These are phyloP conservation scores for Ametastegia equiseti DNA, from an alignment of 2,888 invertebrate genomes.

Conservation along the genomic window DNA sequence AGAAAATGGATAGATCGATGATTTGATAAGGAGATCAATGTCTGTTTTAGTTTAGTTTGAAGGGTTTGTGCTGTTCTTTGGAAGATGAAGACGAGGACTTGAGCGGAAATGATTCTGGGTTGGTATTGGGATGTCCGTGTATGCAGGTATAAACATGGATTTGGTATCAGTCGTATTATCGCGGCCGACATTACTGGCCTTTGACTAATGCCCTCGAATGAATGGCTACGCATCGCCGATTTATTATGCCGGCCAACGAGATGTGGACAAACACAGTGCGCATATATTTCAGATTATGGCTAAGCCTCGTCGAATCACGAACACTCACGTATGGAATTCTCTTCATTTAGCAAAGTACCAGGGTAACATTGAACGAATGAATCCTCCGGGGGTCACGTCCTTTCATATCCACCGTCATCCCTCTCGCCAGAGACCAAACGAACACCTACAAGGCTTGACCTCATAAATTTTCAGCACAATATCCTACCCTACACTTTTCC, in stretches of 20 bases:
- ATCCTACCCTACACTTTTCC: not conserved
- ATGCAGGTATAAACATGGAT: slow-evolving; percentile 45
- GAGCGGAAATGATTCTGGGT: slow-evolving; percentile 56
- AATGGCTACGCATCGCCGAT: slow-evolving; percentile 75
- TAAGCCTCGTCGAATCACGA: slow-evolving; percentile 50
- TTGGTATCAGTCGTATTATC: slow-evolving; percentile 74
- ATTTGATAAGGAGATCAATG: not conserved
- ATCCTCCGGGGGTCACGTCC: slow-evolving; percentile 15
- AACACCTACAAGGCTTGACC: slow-evolving; percentile 1
- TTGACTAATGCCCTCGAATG: slow-evolving; percentile 75
- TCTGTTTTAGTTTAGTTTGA: not conserved
- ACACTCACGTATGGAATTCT: slow-evolving; percentile 36
- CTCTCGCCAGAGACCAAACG: slow-evolving; percentile 2
- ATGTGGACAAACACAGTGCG: slow-evolving; percentile 75
- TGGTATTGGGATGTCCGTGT: slow-evolving; percentile 34
- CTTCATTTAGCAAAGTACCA: slow-evolving; percentile 40
- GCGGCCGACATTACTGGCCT: slow-evolving; percentile 73
- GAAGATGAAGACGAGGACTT: slow-evolving; percentile 44
- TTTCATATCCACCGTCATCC: slow-evolving; percentile 34
- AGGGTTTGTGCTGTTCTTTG: slow-evolving; percentile 36
- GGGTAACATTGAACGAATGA: slow-evolving; percentile 33
- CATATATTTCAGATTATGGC: slow-evolving; percentile 75
- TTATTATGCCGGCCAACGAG: slow-evolving; percentile 75
- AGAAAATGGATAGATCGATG: not conserved
- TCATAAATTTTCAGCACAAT: slow-evolving; percentile 16